Conservation (phyloP, 2,888 invertebrate species). For the Cephus nigrinus region DNA sequence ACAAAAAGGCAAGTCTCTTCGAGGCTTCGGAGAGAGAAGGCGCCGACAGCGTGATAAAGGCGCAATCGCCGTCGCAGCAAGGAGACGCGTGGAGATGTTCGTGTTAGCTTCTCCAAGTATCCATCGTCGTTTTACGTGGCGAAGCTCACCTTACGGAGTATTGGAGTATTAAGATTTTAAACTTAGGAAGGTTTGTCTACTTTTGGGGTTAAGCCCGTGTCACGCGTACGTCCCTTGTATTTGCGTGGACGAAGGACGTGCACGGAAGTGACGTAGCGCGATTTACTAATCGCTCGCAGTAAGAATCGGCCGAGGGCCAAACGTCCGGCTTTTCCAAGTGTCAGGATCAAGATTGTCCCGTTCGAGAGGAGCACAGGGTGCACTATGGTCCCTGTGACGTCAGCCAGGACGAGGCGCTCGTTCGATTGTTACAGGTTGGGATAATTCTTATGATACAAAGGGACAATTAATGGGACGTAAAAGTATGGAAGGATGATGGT, state of each 20-base stretch:
- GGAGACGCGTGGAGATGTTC: constrained; percentile 57
- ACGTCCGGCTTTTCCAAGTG: neutral
- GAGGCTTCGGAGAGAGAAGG: constrained; percentile 56
- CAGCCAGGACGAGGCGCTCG: neutral
- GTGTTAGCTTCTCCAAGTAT: constrained; percentile 42
- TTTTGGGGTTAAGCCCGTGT: neutral
- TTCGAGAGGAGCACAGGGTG: neutral
- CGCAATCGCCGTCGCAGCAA: constrained; percentile 52
- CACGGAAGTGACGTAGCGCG: neutral
- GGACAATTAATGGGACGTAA: neutral
- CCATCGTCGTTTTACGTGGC: constrained; percentile 11
- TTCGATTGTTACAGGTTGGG: neutral
- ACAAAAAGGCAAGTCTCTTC: constrained; percentile 52
- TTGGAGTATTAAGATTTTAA: constrained; percentile 15
- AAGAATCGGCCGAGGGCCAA: neutral
- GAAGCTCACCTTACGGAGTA: constrained; percentile 16
- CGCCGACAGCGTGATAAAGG: constrained; percentile 53
- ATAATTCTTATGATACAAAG: neutral
- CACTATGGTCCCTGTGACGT: neutral
- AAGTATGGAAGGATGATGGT: neutral
- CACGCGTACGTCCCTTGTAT: neutral
- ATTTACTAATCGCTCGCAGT: neutral
- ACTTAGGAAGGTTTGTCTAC: constrained; percentile 12
- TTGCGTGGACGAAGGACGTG: neutral
- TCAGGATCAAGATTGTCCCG: neutral